Base-by-base conservation (phyloP, 2,113 vertebrate genomes). In the Formicarius rufipectus region DNA sequence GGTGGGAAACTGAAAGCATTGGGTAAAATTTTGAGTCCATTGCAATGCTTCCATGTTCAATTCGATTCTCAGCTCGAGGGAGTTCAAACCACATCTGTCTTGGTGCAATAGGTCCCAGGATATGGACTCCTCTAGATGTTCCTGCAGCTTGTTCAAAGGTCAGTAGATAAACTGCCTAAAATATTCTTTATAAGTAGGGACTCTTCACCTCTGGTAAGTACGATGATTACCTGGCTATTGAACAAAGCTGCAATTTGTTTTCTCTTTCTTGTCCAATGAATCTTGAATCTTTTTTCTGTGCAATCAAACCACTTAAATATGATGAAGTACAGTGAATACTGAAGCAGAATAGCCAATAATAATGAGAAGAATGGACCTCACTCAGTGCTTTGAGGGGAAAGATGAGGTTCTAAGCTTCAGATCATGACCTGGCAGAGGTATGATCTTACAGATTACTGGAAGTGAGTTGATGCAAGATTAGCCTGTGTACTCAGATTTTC, bases 301-400 rank as follows among this genome's bases (percentile, higher is more conserved):
- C 35, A 83, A 17, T 4, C 59, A 30, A 81, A 20, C 23, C 66
- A 12, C 10, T 42, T 71, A 63, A 71, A 39, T 7, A 74, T n/a
- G 6, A 37, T 39, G 50, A 66, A 77, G 16, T 6, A 20, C 23
- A 69, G 37, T n/a, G 5, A 37, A 0, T 87, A 79, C 35, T 13
- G 67, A 12, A 25, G 25, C 18, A 72, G 44, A 84, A 55, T 2
- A 60, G 5, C 14, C 18, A 28, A 12, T 28, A 58, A 58, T 5
- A 81, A 8, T 31, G 33, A 30, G 23, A 49, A 71, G 35, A 81
- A 40, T 15, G 20, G n/a, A 72, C 14, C 9, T 85, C 0, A 0
- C 4, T 71, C 66, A 40, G 27, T 52, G 22, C 6, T 82, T 56
- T 60, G 12, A 60, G 10, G 6, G 4, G 24, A 39, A 25, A 7